Evolutionary conservation across 2,888 invertebrate genomes (phyloP), one percentile per base, ranked within the genome.

Genomic region (Thymelicus sylvestris): DNA sequence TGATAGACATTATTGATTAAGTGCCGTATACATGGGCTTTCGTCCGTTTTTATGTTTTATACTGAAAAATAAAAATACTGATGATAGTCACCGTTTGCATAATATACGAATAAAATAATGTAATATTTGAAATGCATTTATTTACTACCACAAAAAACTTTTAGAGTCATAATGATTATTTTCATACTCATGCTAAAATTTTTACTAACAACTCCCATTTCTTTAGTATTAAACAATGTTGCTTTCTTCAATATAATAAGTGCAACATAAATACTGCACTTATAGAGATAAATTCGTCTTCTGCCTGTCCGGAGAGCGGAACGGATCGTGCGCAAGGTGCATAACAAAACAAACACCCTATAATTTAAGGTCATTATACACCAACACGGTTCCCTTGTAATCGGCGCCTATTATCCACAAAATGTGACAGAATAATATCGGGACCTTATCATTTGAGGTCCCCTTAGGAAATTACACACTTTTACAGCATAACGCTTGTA

Each of bases 281-380:
- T 19, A 52, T 4, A 52, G 7, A 52, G 8, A 52, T 4, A 52
- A 12, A 52, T 52, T 15, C 19, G 52, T 52, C 24, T 24, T 55
- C 24, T 7, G 10, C 24, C 12, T 44, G 12, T 44, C 6, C 10
- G 38, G 31, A 47, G 7, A 64, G 6, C 8, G 7, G 48, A 50
- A 52, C 8, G 63, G 64, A 47, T 31, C 19, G 47, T 70, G 50
- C 24, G 38, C 47, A 65, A 6, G 38, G 74, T 68, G 73, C 72
- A 76, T 79, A 78, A 81, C 81, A 76, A 78, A 78, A 78, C 79
- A 66, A 69, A 74, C 72, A 73, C 79, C 73, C 80, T 82, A 74
- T 83, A 83, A 86, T 86, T 85, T 84, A 59, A 75, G 71, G 77
- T 80, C 82, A 85, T 85, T 85, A 83, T 74, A 80, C 78, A 80